Evolutionary conservation across 2,113 vertebrate species (phyloP).

Genomic region (Osmerus mordax): DNA sequence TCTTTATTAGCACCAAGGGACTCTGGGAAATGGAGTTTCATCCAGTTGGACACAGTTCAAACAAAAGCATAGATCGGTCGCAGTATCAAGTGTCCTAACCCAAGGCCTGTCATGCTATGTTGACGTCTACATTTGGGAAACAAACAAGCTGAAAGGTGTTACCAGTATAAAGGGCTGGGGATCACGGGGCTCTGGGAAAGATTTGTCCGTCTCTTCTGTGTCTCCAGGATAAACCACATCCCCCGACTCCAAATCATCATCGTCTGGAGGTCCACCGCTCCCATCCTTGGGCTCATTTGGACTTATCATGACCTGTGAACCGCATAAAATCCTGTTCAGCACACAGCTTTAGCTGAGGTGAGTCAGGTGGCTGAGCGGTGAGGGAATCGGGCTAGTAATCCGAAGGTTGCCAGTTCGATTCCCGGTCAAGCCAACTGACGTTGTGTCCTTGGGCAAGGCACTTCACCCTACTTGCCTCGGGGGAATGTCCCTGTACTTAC

Average conservation of each 20-base stretch:
- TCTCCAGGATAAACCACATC: slow-evolving; percentile 78
- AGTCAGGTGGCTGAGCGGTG: too few species aligned
- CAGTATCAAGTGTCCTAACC: slow-evolving; percentile 16
- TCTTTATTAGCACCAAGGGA: slow-evolving; percentile 48
- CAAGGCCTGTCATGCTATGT: slow-evolving; percentile 1
- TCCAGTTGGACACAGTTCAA: slow-evolving; percentile 34
- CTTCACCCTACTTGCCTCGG: too few species aligned
- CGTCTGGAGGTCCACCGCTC: slow-evolving; percentile 78
- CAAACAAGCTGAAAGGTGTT: neutral
- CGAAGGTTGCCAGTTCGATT: too few species aligned
- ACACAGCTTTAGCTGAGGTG: too few species aligned
- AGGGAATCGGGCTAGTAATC: too few species aligned
- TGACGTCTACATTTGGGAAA: neutral
- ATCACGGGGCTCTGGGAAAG: slow-evolving; percentile 20
- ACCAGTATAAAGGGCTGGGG: slow-evolving; percentile 48
- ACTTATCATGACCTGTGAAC: slow-evolving; percentile 82
- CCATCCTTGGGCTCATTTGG: slow-evolving; percentile 73
- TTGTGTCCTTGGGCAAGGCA: too few species aligned
- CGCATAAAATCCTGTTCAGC: slow-evolving; percentile 9
- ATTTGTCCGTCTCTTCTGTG: slow-evolving; percentile 62
- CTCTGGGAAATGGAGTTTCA: slow-evolving; percentile 40
- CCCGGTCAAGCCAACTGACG: too few species aligned
- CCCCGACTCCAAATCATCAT: slow-evolving; percentile 80
- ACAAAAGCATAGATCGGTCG: slow-evolving; percentile 13
- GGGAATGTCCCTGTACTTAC: too few species aligned